Conservation (phyloP, 2,113 vertebrate species). For the Zosterops hypoxanthus region DNA sequence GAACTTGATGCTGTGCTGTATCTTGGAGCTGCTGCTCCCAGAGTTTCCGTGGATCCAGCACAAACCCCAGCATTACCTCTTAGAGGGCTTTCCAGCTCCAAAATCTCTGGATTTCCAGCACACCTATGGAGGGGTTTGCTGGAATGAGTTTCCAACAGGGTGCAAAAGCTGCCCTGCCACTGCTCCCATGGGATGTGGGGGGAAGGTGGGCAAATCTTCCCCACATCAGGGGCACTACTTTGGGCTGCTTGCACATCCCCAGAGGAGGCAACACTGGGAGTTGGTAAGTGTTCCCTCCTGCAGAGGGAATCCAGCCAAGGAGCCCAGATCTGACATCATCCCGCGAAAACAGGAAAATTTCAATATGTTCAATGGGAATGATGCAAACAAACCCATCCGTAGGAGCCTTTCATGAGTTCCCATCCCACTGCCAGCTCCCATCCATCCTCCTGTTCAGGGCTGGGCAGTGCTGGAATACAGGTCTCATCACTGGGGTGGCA, state of each 20-base stretch:
- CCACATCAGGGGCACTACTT: accelerated
- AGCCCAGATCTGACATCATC: neutral
- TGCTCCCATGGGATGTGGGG: neutral
- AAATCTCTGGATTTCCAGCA: neutral
- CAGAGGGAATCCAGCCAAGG: neutral
- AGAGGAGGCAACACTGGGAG: neutral
- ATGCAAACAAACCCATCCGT: neutral
- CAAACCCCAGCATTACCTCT: neutral
- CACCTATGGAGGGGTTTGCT: neutral
- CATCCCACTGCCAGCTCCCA: neutral
- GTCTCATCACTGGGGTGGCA: neutral
- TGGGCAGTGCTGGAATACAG: neutral
- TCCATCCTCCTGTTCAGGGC: neutral
- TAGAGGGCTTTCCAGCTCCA: neutral
- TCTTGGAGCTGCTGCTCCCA: neutral
- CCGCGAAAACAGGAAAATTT: neutral
- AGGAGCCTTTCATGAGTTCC: neutral
- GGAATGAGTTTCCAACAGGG: accelerated
- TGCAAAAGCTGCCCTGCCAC: neutral
- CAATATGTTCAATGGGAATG: neutral
- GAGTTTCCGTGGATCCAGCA: neutral
- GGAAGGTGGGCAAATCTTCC: neutral
- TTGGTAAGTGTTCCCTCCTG: neutral
- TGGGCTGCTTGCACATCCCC: neutral
- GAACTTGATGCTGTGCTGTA: neutral